phyloP scores from a whole-genome alignment of 2,797 vertebrate genomes.

The Pitangus sulphuratus region DNA sequence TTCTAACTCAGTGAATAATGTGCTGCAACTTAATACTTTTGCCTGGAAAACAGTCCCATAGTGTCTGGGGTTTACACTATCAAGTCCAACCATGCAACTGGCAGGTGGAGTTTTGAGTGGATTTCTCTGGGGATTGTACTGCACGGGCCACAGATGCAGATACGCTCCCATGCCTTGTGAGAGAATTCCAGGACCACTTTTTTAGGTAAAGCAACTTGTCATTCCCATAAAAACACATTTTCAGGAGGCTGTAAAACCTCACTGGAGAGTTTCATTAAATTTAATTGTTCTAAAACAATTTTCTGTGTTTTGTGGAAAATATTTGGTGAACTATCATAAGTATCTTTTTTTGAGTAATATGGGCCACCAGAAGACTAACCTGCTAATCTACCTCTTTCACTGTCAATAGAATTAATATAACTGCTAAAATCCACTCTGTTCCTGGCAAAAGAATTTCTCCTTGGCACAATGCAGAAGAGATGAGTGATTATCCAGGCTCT shows the following conservation, averaged over 20 bases:
- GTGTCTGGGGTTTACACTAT: background rate
- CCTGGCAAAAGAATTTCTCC: background rate
- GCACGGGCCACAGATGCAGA: background rate
- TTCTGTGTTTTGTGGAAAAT: background rate
- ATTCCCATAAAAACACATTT: background rate
- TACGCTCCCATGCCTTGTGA: background rate
- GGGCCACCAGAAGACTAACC: background rate
- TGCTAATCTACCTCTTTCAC: background rate
- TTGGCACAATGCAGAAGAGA: background rate
- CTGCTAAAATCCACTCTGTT: background rate
- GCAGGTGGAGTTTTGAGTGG: background rate
- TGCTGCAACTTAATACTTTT: conserved; percentile 31
- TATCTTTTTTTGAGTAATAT: background rate
- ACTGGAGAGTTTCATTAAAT: background rate
- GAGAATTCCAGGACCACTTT: background rate
- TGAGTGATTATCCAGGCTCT: background rate
- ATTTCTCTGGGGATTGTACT: background rate
- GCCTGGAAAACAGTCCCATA: background rate
- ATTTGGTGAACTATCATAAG: background rate
- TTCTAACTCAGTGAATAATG: conserved; percentile 51
- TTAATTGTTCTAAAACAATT: background rate
- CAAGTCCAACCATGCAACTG: background rate
- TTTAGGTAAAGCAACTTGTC: background rate
- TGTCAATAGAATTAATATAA: background rate
- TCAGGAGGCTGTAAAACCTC: background rate